phyloP scores from a whole-genome alignment of 2,113 vertebrate species.

The Mirza zaza region DNA sequence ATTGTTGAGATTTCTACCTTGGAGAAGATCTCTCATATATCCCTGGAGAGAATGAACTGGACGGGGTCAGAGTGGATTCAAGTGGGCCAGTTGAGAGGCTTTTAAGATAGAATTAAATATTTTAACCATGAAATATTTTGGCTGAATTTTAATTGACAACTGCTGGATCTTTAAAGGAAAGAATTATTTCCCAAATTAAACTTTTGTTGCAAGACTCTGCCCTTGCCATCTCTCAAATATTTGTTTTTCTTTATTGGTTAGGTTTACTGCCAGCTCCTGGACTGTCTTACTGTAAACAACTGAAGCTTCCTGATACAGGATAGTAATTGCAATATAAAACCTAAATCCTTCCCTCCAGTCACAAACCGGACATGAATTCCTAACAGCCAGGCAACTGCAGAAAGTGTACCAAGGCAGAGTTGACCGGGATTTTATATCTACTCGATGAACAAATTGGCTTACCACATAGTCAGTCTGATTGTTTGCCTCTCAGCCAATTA shows the following conservation, averaged over 20 bases:
- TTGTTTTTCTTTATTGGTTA: slow-evolving; percentile 43
- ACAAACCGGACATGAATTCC: slow-evolving; percentile 40
- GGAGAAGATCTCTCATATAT: background rate
- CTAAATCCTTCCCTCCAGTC: slow-evolving; percentile 56
- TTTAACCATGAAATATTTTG: background rate
- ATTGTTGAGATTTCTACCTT: background rate
- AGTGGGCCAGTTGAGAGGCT: background rate
- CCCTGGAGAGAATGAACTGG: background rate
- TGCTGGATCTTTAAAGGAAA: background rate
- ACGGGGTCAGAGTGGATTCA: background rate
- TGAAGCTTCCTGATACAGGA: background rate
- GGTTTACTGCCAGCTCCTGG: background rate
- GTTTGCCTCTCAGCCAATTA: slow-evolving; percentile 61
- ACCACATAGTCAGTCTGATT: slow-evolving; percentile 7
- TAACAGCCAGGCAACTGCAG: slow-evolving; percentile 46
- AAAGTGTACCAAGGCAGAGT: slow-evolving; percentile 10
- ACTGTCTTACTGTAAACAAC: slow-evolving; percentile 37
- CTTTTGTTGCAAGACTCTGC: background rate
- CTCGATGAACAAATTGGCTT: slow-evolving; percentile 68
- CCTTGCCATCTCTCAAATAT: slow-evolving; percentile 25
- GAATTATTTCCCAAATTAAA: slow-evolving; percentile 10
- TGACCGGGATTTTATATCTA: slow-evolving; percentile 45
- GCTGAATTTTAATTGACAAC: background rate
- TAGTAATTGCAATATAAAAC: slow-evolving; percentile 58
- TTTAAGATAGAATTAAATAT: slow-evolving; percentile 16